Evolutionary conservation across 2,797 vertebrate species (phyloP), one percentile per base, ranked within the genome.

Genomic region (Tapera naevia): DNA sequence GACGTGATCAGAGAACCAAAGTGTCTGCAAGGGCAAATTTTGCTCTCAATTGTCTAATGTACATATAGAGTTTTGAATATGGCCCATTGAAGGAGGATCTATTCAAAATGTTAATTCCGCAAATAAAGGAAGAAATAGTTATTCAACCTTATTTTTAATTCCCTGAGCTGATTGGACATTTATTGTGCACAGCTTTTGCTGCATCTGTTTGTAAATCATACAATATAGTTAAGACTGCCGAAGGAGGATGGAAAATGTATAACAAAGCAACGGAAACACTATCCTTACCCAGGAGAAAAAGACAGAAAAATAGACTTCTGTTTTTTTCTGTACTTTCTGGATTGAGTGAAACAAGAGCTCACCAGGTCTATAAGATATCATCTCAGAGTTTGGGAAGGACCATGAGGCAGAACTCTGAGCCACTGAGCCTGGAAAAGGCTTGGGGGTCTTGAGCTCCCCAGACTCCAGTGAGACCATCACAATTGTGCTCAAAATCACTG

Each of bases 101-200:
- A 53, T 74, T 90, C 43, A 91, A 95, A 91, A 57, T 80, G 10
- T 72, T 50, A 75, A 78, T 87, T 88, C 73, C 95, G 45, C 22
- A 88, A 90, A 93, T 41, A 90, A 80, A 73, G 27, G 15, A 46
- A 66, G 89, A 91, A 84, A 8, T 22, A 73, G 67, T 60, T 94
- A 33, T 83, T 54, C 60, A 54, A 13, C 5, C 25, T 81, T 70
- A 22, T 57, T 83, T 48, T 43, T 27, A 23, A 78, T 86, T 89
- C 70, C 46, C 50, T 62, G 37, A 79, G 57, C 27, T 74, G 66
- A 72, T 28, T 51, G 72, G 35, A 83, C 28, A 61, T 76, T 82
- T 91, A 73, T 86, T 92, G 91, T 48, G 53, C 66, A 66, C 27
- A 41, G 64, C 13, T 70, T 27, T 50, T 60, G 30, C 11, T 80